These are phyloP conservation scores for Nannobrachium achirus DNA, from an alignment of 2,113 vertebrate species.

Conservation along the genomic window DNA sequence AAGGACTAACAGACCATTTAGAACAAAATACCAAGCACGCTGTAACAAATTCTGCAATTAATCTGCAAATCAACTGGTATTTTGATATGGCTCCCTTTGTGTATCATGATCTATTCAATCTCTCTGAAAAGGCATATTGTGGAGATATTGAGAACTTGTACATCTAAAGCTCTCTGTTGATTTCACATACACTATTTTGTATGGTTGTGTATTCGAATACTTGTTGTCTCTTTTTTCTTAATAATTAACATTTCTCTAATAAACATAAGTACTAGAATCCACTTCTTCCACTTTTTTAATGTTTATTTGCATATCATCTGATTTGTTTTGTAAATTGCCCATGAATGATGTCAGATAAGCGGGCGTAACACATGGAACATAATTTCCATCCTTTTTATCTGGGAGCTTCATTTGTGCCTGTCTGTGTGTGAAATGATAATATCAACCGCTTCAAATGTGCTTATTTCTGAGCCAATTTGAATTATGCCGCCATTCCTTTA, in stretches of 20 bases:
- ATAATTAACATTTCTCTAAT: conserved; percentile 29
- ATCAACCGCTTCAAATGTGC: conserved; percentile 45
- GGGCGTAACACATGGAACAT: conserved; percentile 25
- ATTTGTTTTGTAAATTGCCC: conserved; percentile 50
- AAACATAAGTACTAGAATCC: neutral
- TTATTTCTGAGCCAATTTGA: conserved; percentile 46
- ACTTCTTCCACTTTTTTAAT: conserved; percentile 36
- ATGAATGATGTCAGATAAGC: conserved; percentile 38
- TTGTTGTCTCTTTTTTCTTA: conserved; percentile 18
- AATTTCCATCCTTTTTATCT: conserved; percentile 38
- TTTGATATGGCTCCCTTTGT: too few species aligned
- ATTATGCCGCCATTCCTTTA: conserved; percentile 52
- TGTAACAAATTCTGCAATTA: too few species aligned
- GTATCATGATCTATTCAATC: too few species aligned
- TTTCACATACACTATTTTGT: neutral
- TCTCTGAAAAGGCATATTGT: too few species aligned
- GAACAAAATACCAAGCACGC: too few species aligned
- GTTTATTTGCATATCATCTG: conserved; percentile 32
- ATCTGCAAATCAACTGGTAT: too few species aligned
- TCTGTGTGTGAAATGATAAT: conserved; percentile 45
- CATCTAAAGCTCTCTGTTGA: too few species aligned
- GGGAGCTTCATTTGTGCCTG: conserved; percentile 36
- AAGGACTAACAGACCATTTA: too few species aligned
- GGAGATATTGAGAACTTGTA: too few species aligned
- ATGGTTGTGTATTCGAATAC: neutral